A percentile compares a stretch with the other conserved stretches of the same genome.
Conservation (phyloP, 2,888 invertebrate genomes). For the Tetropium fuscum region DNA sequence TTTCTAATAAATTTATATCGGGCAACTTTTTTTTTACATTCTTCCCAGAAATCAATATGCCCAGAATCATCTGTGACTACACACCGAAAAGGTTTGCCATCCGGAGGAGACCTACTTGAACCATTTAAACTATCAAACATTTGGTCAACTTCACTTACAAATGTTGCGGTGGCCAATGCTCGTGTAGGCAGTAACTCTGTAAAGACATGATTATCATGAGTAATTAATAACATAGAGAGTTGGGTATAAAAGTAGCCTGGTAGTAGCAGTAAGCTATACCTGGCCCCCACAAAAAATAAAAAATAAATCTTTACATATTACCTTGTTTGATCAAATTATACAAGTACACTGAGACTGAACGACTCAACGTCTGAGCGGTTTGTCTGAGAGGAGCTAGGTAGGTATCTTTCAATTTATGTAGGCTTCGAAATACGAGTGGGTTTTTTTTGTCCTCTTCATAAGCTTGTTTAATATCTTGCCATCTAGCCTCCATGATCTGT, state of each 20-base stretch:
- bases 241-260: too few relatives aligned
- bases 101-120: not conserved
- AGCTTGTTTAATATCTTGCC: conserved; percentile 1
- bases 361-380: conserved; percentile 20
- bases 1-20: conserved; percentile 6
- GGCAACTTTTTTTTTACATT: not conserved
- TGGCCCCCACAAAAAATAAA: too few relatives aligned
- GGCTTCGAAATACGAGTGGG: conserved; percentile 4
- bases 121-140: conserved; percentile 28
- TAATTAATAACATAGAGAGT: too few relatives aligned
- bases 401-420: conserved; percentile 12
- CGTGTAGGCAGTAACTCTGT: not conserved
- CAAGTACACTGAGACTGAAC: conserved; percentile 14
- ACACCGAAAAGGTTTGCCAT: conserved; percentile 15
- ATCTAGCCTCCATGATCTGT: conserved; percentile 11
- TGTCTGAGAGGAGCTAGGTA: not conserved
- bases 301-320: too few relatives aligned
- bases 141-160: conserved; percentile 22
- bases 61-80: conserved; percentile 6
- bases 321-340: conserved; percentile 5
- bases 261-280: too few relatives aligned
- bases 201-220: too few relatives aligned
- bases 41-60: conserved; percentile 10
- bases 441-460: conserved; percentile 6
- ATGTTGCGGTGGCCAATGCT: conserved; percentile 25